A percentile compares a stretch with the other conserved stretches of the same genome.
Conservation (phyloP, 2,888 invertebrate species). For the Catocala sponsa region DNA sequence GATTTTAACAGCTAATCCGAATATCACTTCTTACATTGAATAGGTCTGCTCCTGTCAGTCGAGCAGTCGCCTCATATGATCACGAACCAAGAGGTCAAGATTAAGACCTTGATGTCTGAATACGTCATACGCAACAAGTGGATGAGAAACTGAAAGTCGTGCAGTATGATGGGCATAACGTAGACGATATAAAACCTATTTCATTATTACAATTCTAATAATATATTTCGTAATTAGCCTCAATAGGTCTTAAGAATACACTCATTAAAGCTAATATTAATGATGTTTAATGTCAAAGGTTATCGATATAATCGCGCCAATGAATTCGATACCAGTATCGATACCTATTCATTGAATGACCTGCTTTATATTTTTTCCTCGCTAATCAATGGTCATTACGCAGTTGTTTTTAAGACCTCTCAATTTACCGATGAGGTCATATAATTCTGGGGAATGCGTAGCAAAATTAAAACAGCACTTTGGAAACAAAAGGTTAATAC, state of each 20-base stretch:
- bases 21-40: too few species aligned
- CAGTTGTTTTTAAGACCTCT: conserved; percentile 55
- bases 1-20: too few species aligned
- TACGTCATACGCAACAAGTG: too few species aligned
- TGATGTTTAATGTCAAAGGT: conserved; percentile 51
- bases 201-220: too few species aligned
- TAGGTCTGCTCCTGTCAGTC: too few species aligned
- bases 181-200: too few species aligned
- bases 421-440: conserved; percentile 60
- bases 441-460: conserved; percentile 43
- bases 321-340: conserved; percentile 45
- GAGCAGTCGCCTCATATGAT: too few species aligned
- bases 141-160: too few species aligned
- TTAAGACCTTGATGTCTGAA: too few species aligned
- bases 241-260: neutral
- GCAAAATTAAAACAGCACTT: conserved; percentile 44
- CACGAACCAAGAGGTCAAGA: too few species aligned
- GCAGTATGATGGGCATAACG: too few species aligned
- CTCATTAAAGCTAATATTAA: conserved; percentile 16
- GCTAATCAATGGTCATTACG: conserved; percentile 59
- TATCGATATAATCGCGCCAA: conserved; percentile 54
- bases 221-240: neutral
- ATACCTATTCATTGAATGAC: conserved; percentile 47
- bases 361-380: conserved; percentile 54
- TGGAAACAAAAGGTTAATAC: conserved; percentile 11